A percentile compares a stretch with the other conserved stretches of the same genome.
These are phyloP conservation scores for Drosophila stalkeri DNA, from an alignment of 2,888 invertebrate genomes.

Conservation along the genomic window DNA sequence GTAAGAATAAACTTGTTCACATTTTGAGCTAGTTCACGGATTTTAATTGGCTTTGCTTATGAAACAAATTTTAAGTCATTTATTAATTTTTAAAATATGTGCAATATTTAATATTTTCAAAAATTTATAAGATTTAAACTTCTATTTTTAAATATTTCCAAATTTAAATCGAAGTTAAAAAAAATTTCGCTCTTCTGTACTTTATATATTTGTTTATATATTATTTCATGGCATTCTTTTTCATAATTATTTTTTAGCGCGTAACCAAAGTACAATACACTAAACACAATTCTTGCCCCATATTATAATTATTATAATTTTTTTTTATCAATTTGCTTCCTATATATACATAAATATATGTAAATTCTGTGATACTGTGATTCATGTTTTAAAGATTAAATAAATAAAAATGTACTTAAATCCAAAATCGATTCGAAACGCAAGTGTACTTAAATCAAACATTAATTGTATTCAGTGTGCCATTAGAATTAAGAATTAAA, in stretches of 20 bases:
- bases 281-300: conserved; percentile 47
- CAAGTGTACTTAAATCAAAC: conserved; percentile 71
- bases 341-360: conserved; percentile 1
- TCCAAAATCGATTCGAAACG: conserved; percentile 13
- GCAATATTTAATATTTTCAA: background rate
- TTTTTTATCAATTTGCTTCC: conserved; percentile 10
- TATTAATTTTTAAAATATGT: background rate
- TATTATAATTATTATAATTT: conserved; percentile 11
- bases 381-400: conserved; percentile 31
- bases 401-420: conserved; percentile 68
- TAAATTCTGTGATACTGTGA: conserved; percentile 63
- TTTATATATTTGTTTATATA: background rate
- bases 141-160: background rate
- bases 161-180: background rate
- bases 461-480: conserved; percentile 74
- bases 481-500: conserved; percentile 64
- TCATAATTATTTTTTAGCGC: conserved; percentile 24
- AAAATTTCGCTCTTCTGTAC: background rate
- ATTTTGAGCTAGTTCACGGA: background rate
- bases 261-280: conserved; percentile 67
- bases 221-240: conserved; percentile 25
- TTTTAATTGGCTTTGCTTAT: background rate
- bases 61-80: background rate
- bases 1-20: background rate
- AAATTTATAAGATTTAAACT: background rate